Conservation (phyloP, 2,888 invertebrate species). For the Graphium colonna region DNA sequence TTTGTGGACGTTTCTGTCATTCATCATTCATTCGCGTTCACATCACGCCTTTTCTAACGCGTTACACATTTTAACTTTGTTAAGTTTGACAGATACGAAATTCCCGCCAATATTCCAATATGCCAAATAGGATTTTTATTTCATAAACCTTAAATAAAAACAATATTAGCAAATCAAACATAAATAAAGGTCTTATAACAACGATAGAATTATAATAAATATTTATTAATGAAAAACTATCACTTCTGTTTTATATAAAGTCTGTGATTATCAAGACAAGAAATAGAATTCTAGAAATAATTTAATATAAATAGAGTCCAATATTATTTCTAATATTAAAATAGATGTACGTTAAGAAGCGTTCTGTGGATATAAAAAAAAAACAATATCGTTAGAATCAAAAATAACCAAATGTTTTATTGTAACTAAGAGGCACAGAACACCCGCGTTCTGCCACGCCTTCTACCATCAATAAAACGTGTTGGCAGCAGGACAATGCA, state of each 20-base stretch:
- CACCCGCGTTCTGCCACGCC: conserved; percentile 50
- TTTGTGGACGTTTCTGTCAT: conserved; percentile 18
- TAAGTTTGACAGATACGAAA: background rate
- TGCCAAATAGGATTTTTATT: too few species aligned
- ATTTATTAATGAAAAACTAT: too few species aligned
- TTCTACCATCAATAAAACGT: conserved; percentile 52
- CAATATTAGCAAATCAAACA: too few species aligned
- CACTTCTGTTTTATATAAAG: too few species aligned
- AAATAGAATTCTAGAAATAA: too few species aligned
- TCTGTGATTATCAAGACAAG: too few species aligned
- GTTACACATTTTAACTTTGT: background rate
- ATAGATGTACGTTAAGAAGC: too few species aligned
- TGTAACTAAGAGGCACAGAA: conserved; percentile 35
- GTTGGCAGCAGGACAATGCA: conserved; percentile 48
- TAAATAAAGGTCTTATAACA: too few species aligned
- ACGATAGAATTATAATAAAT: too few species aligned
- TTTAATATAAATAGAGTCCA: too few species aligned
- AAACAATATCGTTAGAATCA: conserved; percentile 10
- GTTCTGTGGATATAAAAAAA: conserved; percentile 2
- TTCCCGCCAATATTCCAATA: background rate
- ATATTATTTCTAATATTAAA: too few species aligned
- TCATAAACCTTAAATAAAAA: too few species aligned
- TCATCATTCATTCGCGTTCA: conserved; percentile 14
- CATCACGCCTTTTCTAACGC: conserved; percentile 16
- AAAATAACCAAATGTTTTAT: conserved; percentile 18